These are phyloP conservation scores for Lophochroa leadbeateri DNA, from an alignment of 2,113 vertebrate species.

Conservation along the genomic window DNA sequence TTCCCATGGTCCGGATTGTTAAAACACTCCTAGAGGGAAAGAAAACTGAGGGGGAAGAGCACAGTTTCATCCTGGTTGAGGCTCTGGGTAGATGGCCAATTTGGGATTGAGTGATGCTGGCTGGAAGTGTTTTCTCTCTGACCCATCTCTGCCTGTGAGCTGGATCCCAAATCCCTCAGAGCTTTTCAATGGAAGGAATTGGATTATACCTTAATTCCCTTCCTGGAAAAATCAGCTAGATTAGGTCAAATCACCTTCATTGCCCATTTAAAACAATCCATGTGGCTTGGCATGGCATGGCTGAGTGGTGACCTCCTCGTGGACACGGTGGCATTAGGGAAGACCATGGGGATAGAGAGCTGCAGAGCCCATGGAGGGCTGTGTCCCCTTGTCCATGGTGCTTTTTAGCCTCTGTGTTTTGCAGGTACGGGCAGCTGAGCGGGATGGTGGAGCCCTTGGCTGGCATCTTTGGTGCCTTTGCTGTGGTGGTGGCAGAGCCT, in stretches of 20 bases:
- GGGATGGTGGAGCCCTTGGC: conserved; percentile 96
- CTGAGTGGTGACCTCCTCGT: accelerated
- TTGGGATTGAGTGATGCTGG: background rate
- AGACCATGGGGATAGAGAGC: accelerated
- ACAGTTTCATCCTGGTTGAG: background rate
- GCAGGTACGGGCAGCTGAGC: conserved; percentile 95
- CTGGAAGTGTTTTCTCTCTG: background rate
- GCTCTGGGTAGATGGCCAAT: background rate
- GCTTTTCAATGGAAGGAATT: background rate
- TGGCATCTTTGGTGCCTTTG: conserved; percentile 82
- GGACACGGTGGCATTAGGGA: accelerated
- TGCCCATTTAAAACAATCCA: accelerated
- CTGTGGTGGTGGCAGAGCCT: conserved; percentile 87
- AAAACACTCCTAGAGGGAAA: background rate
- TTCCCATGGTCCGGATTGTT: background rate
- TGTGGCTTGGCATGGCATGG: background rate
- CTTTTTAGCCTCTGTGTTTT: background rate
- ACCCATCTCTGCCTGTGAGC: background rate
- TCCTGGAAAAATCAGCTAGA: background rate
- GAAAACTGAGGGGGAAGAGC: background rate
- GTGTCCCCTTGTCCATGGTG: background rate
- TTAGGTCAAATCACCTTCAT: background rate
- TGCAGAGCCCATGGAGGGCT: background rate
- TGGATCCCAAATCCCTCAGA: background rate
- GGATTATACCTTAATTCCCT: background rate